Conservation (phyloP, 2,888 invertebrate genomes). For the Acanthopleura granulata region DNA sequence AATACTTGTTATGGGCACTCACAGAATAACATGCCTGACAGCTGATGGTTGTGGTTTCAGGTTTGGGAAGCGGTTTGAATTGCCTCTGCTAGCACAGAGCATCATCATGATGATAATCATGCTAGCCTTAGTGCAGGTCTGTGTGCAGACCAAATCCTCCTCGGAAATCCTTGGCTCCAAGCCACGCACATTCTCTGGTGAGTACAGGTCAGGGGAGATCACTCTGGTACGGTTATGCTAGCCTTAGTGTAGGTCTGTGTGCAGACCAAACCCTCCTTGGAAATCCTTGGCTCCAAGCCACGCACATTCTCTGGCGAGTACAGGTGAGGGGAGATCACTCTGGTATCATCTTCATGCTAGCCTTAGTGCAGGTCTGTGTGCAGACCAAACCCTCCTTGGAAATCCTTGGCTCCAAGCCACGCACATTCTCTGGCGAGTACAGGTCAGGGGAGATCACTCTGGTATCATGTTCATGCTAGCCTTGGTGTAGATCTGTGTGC, state of each 20-base stretch:
- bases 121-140: slow-evolving; percentile 94
- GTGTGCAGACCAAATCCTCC: slow-evolving; percentile 81
- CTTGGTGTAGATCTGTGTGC: slow-evolving; percentile 94
- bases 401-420: slow-evolving; percentile 55
- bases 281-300: slow-evolving; percentile 58
- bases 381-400: slow-evolving; percentile 75
- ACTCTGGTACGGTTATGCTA: too few species aligned
- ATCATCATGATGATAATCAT: slow-evolving; percentile 97
- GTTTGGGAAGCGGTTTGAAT: slow-evolving; percentile 98
- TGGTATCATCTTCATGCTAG: too few species aligned
- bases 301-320: slow-evolving; percentile 25
- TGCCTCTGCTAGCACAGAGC: slow-evolving; percentile 94
- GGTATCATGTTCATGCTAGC: too few species aligned
- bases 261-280: slow-evolving; percentile 75
- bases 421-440: slow-evolving; percentile 59
- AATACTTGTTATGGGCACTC: too few species aligned
- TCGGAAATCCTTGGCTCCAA: slow-evolving; percentile 59
- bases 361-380: slow-evolving; percentile 90
- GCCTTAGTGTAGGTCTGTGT: slow-evolving; percentile 95
- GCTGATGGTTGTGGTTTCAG: slow-evolving; percentile 71
- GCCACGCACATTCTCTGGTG: slow-evolving; percentile 59
- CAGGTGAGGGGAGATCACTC: too few species aligned
- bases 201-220: too few species aligned
- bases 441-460: too few species aligned
- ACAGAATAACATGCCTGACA: too few species aligned